phyloP scores from a whole-genome alignment of 2,888 invertebrate genomes.

The Allygus modestus region DNA sequence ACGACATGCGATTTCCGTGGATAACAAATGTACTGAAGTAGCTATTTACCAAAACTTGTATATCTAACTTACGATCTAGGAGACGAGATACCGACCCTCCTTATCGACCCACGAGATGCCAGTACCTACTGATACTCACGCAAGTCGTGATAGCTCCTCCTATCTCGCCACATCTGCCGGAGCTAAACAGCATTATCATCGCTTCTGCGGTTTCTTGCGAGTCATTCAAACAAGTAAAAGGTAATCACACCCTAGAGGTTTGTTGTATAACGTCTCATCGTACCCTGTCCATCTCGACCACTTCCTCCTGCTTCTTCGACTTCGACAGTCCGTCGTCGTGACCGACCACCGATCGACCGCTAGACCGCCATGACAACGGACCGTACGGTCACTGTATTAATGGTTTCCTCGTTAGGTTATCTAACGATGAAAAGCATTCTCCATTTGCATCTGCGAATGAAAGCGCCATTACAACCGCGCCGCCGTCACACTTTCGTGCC shows the following conservation, averaged over 20 bases:
- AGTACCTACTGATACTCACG: neutral
- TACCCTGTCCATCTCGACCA: neutral
- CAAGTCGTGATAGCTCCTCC: neutral
- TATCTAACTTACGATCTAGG: too few relatives aligned
- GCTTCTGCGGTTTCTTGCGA: neutral
- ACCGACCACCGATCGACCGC: neutral
- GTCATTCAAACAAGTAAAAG: slow-evolving; percentile 8
- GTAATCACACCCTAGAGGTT: neutral
- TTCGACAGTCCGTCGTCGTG: neutral
- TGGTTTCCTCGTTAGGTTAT: slow-evolving; percentile 10
- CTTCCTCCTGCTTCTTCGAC: neutral
- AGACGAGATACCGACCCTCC: too few relatives aligned
- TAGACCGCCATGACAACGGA: neutral
- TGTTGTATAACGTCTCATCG: neutral
- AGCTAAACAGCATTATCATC: neutral
- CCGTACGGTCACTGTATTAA: slow-evolving; percentile 11
- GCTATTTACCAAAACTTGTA: too few relatives aligned
- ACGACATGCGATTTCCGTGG: too few relatives aligned
- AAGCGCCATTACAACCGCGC: slow-evolving; percentile 3
- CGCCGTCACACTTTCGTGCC: slow-evolving; percentile 54
- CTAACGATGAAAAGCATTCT: slow-evolving; percentile 27
- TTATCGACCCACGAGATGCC: neutral
- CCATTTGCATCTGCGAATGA: slow-evolving; percentile 39
- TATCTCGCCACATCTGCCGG: neutral
- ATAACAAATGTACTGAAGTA: too few relatives aligned